Evolutionary conservation across 2,113 vertebrate genomes (phyloP).

Genomic region (Megaleporinus macrocephalus): DNA sequence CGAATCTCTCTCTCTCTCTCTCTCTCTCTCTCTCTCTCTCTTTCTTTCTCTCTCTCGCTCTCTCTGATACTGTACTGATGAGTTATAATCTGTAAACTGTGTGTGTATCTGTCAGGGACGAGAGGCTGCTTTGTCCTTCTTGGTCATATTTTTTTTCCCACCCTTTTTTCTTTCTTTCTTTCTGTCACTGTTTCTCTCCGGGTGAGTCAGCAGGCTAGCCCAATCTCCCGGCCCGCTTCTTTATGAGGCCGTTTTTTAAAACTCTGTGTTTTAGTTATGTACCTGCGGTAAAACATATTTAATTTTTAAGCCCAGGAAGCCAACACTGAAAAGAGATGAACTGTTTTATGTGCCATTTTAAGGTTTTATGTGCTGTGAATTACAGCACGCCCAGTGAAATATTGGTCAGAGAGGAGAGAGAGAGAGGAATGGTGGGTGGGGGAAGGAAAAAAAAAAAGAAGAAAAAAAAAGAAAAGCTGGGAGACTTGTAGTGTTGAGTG

Average conservation of each 20-base stretch:
- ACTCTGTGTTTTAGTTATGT: constrained; percentile 75
- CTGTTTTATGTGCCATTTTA: constrained; percentile 85
- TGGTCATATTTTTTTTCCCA: constrained; percentile 55
- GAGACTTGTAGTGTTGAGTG: constrained; percentile 61
- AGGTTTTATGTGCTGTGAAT: constrained; percentile 84
- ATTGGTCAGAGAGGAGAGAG: constrained; percentile 61
- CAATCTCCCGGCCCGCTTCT: constrained; percentile 28
- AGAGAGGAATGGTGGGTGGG: constrained; percentile 55
- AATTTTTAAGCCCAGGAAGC: constrained; percentile 78
- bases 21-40: neutral
- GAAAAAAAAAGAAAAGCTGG: constrained; percentile 45
- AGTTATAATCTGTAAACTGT: constrained; percentile 25
- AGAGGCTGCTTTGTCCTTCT: neutral
- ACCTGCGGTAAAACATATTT: constrained; percentile 79
- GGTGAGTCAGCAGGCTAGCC: constrained; percentile 15
- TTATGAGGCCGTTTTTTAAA: constrained; percentile 55
- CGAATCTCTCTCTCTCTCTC: constrained; percentile 5
- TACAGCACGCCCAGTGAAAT: constrained; percentile 73
- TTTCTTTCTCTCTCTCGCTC: no score
- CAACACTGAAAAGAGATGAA: constrained; percentile 81
- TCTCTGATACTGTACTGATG: neutral
- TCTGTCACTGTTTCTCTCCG: constrained; percentile 31
- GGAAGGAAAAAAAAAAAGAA: constrained; percentile 40
- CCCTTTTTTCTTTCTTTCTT: constrained; percentile 48
- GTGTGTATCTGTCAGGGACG: constrained; percentile 1